Base-by-base conservation (phyloP, 2,888 invertebrate species). In the Seira musarum region DNA sequence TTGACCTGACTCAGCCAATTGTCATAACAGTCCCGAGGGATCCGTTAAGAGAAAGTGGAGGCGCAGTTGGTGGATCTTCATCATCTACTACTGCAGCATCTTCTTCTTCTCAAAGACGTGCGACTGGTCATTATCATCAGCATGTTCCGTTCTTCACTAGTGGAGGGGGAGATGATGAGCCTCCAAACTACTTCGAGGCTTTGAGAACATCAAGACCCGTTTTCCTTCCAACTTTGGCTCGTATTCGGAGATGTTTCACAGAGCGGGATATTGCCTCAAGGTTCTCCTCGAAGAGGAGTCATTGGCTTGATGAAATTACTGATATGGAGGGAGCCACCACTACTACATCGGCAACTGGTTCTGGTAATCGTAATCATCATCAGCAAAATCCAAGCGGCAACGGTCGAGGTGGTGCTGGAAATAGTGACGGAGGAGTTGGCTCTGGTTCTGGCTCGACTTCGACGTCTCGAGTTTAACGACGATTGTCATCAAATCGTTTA, bases 171-270 rank as follows among this genome's bases (percentile, higher is more conserved):
- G 70, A 70, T 8, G 80, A 80, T 22, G 60, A 73, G 19, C 90
- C 93, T 0, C 93, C 93, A 1, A 90, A 92, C 25, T 93, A 92
- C 85, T 93, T 93, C 87, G 92, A 93, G 86, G 93, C 93, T 0
- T 88, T 93, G 40, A 91, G 91, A 87, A 85, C 86, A 2, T 84
- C 84, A 61, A 83, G 86, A 17, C 86, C 87, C 8, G 87, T 87
- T 5, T 90, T 92, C 82, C 71, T 85, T 8, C 92, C 92, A 19
- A 91, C 91, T 0, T 88, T 92, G 15, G 90, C 91, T 53, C 90
- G 90, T 84, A 88, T 92, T 63, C 91, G 92, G 3, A 89, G 92
- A 83, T 92, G 92, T 1, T 90, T 92, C 68, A 92, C 92, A 0
- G 93, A 90, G 71, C 87, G 92, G 25, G 91, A 87, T 68, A 85